Conservation (phyloP, 2,113 vertebrate species). For the Geothlypis trichas region DNA sequence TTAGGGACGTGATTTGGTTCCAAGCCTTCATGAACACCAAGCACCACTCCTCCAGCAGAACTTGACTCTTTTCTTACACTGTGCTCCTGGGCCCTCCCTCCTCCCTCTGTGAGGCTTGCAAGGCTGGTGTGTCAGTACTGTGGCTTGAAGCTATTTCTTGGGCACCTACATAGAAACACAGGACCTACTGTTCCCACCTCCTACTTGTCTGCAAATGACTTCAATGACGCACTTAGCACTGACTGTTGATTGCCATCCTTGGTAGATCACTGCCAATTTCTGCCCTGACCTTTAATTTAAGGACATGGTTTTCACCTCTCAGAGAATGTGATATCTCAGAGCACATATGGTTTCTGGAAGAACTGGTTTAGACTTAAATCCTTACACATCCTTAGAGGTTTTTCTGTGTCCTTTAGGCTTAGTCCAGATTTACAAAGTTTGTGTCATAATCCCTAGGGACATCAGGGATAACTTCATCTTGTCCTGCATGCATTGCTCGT, state of each 20-base stretch:
- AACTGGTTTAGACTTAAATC: not conserved
- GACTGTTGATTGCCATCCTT: not conserved
- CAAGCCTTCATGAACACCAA: not conserved
- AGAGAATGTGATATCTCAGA: not conserved
- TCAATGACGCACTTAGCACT: not conserved
- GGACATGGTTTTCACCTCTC: not conserved
- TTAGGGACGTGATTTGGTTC: not conserved
- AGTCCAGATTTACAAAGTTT: not conserved
- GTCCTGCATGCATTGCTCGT: not conserved
- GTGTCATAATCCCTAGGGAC: not conserved
- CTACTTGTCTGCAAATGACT: not conserved
- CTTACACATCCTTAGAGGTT: not conserved
- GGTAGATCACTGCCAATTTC: fast-evolving
- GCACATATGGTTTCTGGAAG: not conserved
- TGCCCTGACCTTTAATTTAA: not conserved
- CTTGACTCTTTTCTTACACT: not conserved
- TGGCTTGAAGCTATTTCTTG: not conserved
- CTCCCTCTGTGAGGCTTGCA: not conserved
- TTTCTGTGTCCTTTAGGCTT: not conserved
- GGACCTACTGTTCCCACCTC: not conserved
- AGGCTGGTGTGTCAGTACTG: fast-evolving
- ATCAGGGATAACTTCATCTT: not conserved
- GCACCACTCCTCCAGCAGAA: not conserved
- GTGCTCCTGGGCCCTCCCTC: not conserved
- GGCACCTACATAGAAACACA: not conserved